Evolutionary conservation across 2,113 vertebrate genomes (phyloP), one percentile per base, ranked within the genome.

Genomic region (Callithrix jacchus): DNA sequence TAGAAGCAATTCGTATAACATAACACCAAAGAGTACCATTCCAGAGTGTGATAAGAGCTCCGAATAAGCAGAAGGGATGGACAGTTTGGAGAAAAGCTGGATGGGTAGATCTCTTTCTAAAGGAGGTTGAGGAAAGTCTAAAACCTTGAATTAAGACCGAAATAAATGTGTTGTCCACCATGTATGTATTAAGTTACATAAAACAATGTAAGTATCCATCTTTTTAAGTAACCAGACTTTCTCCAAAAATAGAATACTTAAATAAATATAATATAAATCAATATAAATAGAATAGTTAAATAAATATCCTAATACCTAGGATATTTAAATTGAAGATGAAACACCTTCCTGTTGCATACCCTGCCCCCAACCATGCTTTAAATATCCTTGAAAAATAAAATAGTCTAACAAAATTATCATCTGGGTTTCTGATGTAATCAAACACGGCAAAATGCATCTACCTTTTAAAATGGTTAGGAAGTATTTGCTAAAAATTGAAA

Each of bases 401-500:
- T 8, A 52, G 14, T 18, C 3, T 79, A 66, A 80, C 54, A 32
- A 77, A 94, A 81, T 90, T 42, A 40, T 71, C 18, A 21, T 91
- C 32, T 74, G 13, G 64, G 82, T 93, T 92, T 93, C 71, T 49
- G 17, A 85, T 87, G 23, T 80, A 83, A 73, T 32, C 87, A 92
- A 86, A 79, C 35, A 20, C 66, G 68, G 54, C 2, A 9, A 80
- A 64, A 85, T 73, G 32, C 23, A 49, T 92, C 42, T 87, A 27
- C 85, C 85, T 85, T 81, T 96, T 81, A 66, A 96, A 79, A 42
- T 74, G 66, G 49, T 54, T 81, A 32, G 54, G 40, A 52, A 70
- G 16, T 64, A 54, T 61, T 79, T 79, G 49, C 61, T 88, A 90
- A 73, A 86, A 82, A 86, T 89, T 93, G 45, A 88, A 94, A 94